Evolutionary conservation across 2,888 invertebrate genomes (phyloP), one percentile per base, ranked within the genome.

Genomic region (Cataglyphis rosenhaueri): DNA sequence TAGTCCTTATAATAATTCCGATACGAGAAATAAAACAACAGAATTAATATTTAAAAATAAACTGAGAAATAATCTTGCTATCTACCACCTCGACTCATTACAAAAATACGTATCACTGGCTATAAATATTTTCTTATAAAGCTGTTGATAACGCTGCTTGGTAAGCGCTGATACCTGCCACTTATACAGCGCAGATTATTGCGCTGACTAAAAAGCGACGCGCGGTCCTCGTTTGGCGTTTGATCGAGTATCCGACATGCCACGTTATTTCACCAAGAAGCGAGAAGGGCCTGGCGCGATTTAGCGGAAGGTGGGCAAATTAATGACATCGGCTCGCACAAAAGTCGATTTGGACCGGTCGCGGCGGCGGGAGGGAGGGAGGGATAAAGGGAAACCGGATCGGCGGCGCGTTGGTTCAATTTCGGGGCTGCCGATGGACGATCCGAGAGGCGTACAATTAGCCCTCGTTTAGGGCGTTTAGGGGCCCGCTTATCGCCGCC

Each of bases 391-490:
- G 70, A 44, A 61, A 55, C 74, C 57, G 70, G 71, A 83, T 82
- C 76, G 76, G 66, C 86, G 74, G 35, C n/a, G 66, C 82, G 89
- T 86, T 83, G 84, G 88, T 85, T 84, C 86, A 86, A 91, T 91
- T 91, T 90, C 87, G 85, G 57, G 85, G 83, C 85, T 85, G 84
- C 74, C 52, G 75, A 68, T 21, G 65, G 78, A 59, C 35, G 57
- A 10, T 1, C 18, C 44, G 41, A 86, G 59, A 88, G 89, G 81
- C 83, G 88, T 92, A 89, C 92, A 94, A 94, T 94, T 94, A 94
- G 92, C 89, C 92, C 93, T 94, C 94, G 92, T 94, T 94, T 94
- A 94, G 90, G 92, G 90, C 93, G 92, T 94, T 94, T 94, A 94
- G 92, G 91, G 89, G 76, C 74, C 88, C 91, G 90, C 92, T 94